Evolutionary conservation across 2,888 invertebrate genomes (phyloP), one percentile per base, ranked within the genome.

Genomic region (Metalampra italica): DNA sequence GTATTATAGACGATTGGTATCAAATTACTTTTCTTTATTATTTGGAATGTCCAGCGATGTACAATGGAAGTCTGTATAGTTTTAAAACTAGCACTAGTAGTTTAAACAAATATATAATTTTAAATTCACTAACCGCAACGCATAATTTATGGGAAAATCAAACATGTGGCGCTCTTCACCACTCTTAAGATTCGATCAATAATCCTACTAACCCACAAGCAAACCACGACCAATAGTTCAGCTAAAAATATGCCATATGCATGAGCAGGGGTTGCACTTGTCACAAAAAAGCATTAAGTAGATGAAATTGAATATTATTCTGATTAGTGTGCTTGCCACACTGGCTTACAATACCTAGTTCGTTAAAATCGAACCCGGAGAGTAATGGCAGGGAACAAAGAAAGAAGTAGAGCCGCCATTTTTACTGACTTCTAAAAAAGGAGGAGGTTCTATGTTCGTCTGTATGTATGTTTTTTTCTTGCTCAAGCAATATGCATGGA

Each of bases 271-370:
- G 77, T 68, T 71, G 71, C 75, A 79, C 76, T 82, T 80, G 79
- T 78, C 71, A 71, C 69, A 76, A 68, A 64, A 72, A 70, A 75
- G 74, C 72, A 76, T 71, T 75, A 76, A 77, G 75, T 77, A 76
- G 72, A 66, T 80, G 77, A 71, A 75, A 83, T 78, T 81, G 80
- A 84, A 85, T 86, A 83, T 78, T 77, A 83, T 78, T 77, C 71
- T 85, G 81, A 86, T 87, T 78, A 79, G 70, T 60, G 66, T 60
- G 62, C 60, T 54, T 57, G 59, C 53, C 55, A 56, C 55, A 51
- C 50, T 52, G 50, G 48, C 49, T 52, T 65, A 80, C 80, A 78
- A 82, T 81, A 73, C 67, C 62, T 77, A 75, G 77, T 83, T 85
- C 77, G 72, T 83, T 82, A 84, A 79, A 81, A 72, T 67, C 70